phyloP scores from a whole-genome alignment of 2,797 vertebrate genomes.

The Myotis findleyi region DNA sequence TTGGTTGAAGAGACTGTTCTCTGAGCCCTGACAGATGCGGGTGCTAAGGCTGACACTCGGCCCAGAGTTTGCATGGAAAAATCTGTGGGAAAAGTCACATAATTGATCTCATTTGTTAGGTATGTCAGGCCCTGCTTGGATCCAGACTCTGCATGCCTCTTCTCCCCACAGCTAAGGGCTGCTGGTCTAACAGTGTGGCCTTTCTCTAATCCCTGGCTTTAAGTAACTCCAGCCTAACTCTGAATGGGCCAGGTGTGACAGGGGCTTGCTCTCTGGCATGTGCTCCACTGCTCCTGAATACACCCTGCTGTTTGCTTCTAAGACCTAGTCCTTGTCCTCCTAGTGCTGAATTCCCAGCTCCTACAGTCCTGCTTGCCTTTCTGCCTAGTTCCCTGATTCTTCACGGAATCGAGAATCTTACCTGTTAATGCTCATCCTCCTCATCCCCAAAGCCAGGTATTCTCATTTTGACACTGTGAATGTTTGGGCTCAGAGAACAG shows the following conservation, averaged over 20 bases:
- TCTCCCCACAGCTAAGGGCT: neutral
- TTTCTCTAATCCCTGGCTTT: neutral
- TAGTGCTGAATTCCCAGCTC: neutral
- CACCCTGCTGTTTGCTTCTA: neutral
- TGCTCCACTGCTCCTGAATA: neutral
- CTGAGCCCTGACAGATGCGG: slow-evolving; percentile 34
- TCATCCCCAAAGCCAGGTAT: neutral
- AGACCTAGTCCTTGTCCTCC: neutral
- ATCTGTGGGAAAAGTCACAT: neutral
- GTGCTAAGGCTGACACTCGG: neutral
- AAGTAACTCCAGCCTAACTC: neutral
- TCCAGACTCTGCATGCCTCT: neutral
- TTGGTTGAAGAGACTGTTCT: slow-evolving; percentile 66
- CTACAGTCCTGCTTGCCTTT: neutral
- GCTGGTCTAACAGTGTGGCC: neutral
- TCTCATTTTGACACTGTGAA: neutral
- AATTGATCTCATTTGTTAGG: slow-evolving; percentile 57
- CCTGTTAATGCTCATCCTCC: neutral
- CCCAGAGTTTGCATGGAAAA: slow-evolving; percentile 12
- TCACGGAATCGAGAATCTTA: neutral
- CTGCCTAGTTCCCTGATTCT: neutral
- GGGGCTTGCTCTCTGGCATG: neutral
- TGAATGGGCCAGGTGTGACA: too few relatives aligned
- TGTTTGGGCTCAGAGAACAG: too few relatives aligned
- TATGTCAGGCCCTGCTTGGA: neutral